These are phyloP conservation scores for Eupithecia abbreviata DNA, from an alignment of 2,888 invertebrate genomes.

Conservation along the genomic window DNA sequence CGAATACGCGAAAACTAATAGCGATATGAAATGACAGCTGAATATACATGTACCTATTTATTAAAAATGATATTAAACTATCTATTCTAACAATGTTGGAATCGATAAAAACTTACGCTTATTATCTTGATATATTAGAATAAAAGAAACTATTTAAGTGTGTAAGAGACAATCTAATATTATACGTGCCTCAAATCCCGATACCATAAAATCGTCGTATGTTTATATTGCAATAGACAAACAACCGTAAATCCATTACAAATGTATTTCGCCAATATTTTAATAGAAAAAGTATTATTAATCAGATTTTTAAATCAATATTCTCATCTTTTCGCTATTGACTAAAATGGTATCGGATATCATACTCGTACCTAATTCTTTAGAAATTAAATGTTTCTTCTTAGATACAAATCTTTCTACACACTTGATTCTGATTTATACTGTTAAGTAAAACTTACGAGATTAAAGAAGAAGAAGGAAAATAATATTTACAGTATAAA, in stretches of 20 bases:
- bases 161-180: constrained; percentile 69
- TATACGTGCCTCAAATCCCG: constrained; percentile 75
- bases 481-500: constrained; percentile 54
- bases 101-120: constrained; percentile 78
- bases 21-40: too few relatives aligned
- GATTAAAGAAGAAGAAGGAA: background rate
- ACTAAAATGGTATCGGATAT: constrained; percentile 65
- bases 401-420: constrained; percentile 60
- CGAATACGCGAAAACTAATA: too few relatives aligned
- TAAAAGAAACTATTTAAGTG: constrained; percentile 70
- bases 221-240: constrained; percentile 6
- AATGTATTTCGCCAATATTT: background rate
- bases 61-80: constrained; percentile 51
- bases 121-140: constrained; percentile 79
- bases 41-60: constrained; percentile 40
- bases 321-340: constrained; percentile 10
- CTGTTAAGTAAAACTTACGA: constrained; percentile 40
- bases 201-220: constrained; percentile 50
- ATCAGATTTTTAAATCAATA: constrained; percentile 1
- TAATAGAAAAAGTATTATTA: constrained; percentile 3
- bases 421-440: constrained; percentile 62
- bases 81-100: constrained; percentile 65
- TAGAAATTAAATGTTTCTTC: constrained; percentile 67
- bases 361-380: constrained; percentile 63
- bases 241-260: background rate